A percentile compares a stretch with the other conserved stretches of the same genome.
Evolutionary conservation across 2,888 invertebrate genomes (phyloP).

Genomic region (Cheilosia vulpina): DNA sequence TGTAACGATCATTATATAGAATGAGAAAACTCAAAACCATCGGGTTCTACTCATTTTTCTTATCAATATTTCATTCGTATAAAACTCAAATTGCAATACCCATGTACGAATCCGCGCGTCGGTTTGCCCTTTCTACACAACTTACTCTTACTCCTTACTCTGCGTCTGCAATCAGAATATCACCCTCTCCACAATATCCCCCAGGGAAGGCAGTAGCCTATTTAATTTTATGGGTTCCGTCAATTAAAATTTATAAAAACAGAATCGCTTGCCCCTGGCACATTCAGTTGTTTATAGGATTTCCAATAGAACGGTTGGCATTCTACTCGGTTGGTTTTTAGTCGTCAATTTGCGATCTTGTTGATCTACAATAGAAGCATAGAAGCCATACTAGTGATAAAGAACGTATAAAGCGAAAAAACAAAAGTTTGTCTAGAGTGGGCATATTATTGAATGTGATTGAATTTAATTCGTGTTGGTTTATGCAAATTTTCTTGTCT

Average conservation of each 20-base stretch:
- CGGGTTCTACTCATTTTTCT: not conserved
- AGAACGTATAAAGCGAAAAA: not conserved
- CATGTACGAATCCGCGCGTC: not conserved
- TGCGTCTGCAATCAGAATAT: not conserved
- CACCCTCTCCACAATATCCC: not conserved
- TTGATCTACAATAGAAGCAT: constrained; percentile 26
- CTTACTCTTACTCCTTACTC: too few relatives aligned
- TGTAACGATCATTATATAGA: too few relatives aligned
- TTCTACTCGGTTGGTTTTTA: constrained; percentile 10
- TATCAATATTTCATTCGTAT: constrained; percentile 4
- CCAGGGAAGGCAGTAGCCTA: not conserved
- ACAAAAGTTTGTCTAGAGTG: not conserved
- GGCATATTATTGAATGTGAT: constrained; percentile 16
- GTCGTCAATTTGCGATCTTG: constrained; percentile 41
- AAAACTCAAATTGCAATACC: not conserved
- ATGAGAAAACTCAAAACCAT: not conserved
- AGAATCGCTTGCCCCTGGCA: not conserved
- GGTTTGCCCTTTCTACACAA: not conserved
- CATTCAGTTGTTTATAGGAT: constrained; percentile 53
- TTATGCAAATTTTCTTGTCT: not conserved
- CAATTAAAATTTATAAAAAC: constrained; percentile 42
- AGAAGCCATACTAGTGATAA: constrained; percentile 56
- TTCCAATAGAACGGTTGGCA: constrained; percentile 58
- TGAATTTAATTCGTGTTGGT: constrained; percentile 39
- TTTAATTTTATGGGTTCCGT: constrained; percentile 18